These are phyloP conservation scores for Diarsia dahlii DNA, from an alignment of 2,888 invertebrate species.

Conservation along the genomic window DNA sequence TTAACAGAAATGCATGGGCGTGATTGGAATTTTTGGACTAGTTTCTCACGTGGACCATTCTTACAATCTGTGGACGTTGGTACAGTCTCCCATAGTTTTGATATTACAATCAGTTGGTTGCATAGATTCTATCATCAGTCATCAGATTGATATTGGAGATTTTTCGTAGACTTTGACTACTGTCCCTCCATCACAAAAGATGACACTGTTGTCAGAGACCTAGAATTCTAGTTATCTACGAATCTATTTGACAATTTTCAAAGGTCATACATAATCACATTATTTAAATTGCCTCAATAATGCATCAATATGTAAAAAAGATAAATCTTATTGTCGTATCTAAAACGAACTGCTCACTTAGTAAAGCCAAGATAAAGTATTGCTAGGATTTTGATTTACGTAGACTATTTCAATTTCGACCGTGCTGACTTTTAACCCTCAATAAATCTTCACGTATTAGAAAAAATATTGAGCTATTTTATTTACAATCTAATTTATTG, in stretches of 20 bases:
- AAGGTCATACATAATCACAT: neutral
- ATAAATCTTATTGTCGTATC: constrained; percentile 44
- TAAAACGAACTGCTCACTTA: constrained; percentile 45
- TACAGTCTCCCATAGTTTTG: neutral
- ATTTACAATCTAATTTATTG: constrained; percentile 19
- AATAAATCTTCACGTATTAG: constrained; percentile 46
- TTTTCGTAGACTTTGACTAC: neutral
- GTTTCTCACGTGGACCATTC: neutral
- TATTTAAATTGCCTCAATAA: constrained; percentile 22
- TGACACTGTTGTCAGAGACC: neutral
- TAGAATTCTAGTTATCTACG: neutral
- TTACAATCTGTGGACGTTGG: neutral
- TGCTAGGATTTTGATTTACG: constrained; percentile 50
- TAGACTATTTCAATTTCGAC: constrained; percentile 51
- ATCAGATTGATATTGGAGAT: neutral
- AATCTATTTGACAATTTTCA: neutral
- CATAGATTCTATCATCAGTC: neutral
- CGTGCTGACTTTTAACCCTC: constrained; percentile 45
- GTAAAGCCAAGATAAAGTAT: constrained; percentile 55
- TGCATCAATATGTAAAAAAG: constrained; percentile 32
- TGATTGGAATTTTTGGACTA: constrained; percentile 23
- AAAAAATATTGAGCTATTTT: constrained; percentile 25
- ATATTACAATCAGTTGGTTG: neutral
- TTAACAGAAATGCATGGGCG: constrained; percentile 34
- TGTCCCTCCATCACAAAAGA: too few relatives aligned